These are phyloP conservation scores for Cecropterus lyciades DNA, from an alignment of 1,140 invertebrate species.

Conservation along the genomic window DNA sequence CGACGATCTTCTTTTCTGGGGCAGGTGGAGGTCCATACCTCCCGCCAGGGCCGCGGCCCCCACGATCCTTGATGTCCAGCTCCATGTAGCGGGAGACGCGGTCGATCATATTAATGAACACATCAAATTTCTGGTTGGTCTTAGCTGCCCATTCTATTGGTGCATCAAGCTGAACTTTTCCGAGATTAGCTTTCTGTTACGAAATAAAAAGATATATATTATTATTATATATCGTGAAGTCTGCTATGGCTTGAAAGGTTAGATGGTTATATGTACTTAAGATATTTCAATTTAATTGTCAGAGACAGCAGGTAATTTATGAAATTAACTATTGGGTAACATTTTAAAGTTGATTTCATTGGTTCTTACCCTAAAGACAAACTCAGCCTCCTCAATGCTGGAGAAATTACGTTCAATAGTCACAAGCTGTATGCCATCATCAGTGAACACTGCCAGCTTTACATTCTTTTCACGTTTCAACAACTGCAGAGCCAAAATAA, in stretches of 20 bases:
- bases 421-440: slow-evolving; percentile 64
- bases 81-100: slow-evolving; percentile 72
- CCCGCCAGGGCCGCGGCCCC: slow-evolving; percentile 63
- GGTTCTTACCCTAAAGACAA: slow-evolving; percentile 65
- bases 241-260: no score
- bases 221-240: neutral
- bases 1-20: slow-evolving; percentile 37
- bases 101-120: slow-evolving; percentile 79
- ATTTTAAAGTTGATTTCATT: no score
- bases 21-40: slow-evolving; percentile 60
- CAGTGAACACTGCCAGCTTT: slow-evolving; percentile 71
- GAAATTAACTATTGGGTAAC: no score
- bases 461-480: slow-evolving; percentile 72
- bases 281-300: no score
- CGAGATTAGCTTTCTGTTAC: slow-evolving; percentile 64
- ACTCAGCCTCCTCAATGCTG: slow-evolving; percentile 67
- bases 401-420: slow-evolving; percentile 65
- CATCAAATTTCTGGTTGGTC: slow-evolving; percentile 63
- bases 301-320: no score
- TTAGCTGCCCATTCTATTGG: slow-evolving; percentile 68
- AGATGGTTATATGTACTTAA: no score
- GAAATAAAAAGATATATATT: no score
- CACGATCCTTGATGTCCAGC: slow-evolving; percentile 55
- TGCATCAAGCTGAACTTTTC: slow-evolving; percentile 70
- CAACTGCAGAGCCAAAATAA: slow-evolving; percentile 68